phyloP scores from a whole-genome alignment of 2,888 invertebrate genomes.

The Petrolisthes cinctipes region DNA sequence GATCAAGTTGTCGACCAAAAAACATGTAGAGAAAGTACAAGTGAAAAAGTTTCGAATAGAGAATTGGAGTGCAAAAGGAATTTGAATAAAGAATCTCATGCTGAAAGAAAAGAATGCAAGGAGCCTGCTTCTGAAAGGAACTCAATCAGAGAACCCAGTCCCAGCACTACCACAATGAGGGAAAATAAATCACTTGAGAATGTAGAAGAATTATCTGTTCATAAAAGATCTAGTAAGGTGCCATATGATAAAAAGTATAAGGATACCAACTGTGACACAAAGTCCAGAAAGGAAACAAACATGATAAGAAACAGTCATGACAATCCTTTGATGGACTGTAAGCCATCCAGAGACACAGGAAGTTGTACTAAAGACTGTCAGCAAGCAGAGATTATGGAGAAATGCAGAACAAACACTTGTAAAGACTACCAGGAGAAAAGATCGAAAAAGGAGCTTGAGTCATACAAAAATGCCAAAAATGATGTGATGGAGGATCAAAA shows the following conservation, averaged over 20 bases:
- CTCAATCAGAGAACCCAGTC: not conserved
- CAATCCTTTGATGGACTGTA: slow-evolving; percentile 9
- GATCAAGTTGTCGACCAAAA: slow-evolving; percentile 29
- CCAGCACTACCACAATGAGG: not conserved
- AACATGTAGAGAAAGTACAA: not conserved
- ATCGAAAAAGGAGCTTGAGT: slow-evolving; percentile 17
- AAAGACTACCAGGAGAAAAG: slow-evolving; percentile 32
- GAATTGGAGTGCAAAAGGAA: slow-evolving; percentile 16
- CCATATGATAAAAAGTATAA: slow-evolving; percentile 31
- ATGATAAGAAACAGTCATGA: not conserved
- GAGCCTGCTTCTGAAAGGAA: slow-evolving; percentile 27
- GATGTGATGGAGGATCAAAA: slow-evolving; percentile 8
- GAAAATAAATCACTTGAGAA: slow-evolving; percentile 7
- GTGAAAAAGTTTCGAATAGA: slow-evolving; percentile 17
- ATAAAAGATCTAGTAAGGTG: not conserved
- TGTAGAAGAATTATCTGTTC: not conserved
- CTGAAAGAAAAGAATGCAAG: slow-evolving; percentile 21
- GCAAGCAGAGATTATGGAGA: not conserved
- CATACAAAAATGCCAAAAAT: not conserved
- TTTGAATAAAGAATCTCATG: slow-evolving; percentile 8
- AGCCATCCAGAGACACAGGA: not conserved
- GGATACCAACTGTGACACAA: slow-evolving; percentile 24
- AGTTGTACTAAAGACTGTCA: not conserved
- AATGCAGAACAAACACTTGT: not conserved
- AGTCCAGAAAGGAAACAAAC: slow-evolving; percentile 19